Conservation (phyloP, 2,888 invertebrate genomes). For the Nasonovia ribisnigri region DNA sequence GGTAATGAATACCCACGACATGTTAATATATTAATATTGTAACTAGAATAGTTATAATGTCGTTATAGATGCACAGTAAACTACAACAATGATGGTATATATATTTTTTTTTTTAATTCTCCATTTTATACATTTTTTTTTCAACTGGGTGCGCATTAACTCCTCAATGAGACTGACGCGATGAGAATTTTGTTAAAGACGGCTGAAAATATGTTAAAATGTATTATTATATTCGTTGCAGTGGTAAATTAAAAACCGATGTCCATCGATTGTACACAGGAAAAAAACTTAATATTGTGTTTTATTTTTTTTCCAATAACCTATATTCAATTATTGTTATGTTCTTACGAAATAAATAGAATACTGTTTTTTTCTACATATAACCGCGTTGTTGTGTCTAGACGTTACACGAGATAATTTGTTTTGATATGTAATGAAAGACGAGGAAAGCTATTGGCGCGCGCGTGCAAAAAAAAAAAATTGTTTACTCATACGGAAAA, state of each 20-base stretch:
- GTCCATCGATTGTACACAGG: not conserved
- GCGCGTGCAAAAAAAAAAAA: not conserved
- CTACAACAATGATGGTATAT: not conserved
- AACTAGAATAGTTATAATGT: not conserved
- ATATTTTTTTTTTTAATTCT: not conserved
- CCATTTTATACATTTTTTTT: not conserved
- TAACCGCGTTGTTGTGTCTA: not conserved
- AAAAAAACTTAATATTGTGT: not conserved
- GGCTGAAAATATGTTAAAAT: not conserved
- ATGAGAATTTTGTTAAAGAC: slow-evolving; percentile 35
- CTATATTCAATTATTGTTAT: not conserved
- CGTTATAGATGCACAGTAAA: slow-evolving; percentile 23
- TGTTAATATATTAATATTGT: not conserved
- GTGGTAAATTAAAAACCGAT: not conserved
- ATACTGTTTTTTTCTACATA: not conserved
- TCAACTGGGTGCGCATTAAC: slow-evolving; percentile 20
- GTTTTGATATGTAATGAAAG: slow-evolving; percentile 28
- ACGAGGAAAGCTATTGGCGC: not conserved
- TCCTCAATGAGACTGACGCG: slow-evolving; percentile 45
- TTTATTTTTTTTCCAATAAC: not conserved
- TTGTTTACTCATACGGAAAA: not conserved
- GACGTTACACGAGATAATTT: not conserved
- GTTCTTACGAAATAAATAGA: not conserved
- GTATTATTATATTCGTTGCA: slow-evolving; percentile 8
- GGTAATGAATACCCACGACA: not conserved